These are phyloP conservation scores for Macrotrachela quadricornifera DNA, from an alignment of 1,140 invertebrate species.

Conservation along the genomic window DNA sequence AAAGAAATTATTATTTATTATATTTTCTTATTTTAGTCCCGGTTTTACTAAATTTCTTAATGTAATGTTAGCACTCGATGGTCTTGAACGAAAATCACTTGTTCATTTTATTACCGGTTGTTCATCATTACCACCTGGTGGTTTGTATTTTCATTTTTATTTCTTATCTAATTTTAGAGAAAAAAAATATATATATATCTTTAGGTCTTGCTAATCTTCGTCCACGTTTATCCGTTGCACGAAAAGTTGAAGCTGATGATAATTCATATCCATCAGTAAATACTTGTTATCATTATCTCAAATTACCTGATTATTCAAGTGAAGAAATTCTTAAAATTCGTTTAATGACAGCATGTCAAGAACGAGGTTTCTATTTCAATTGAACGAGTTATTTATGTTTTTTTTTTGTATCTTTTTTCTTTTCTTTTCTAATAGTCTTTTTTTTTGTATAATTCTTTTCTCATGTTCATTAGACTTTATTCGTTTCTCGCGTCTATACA, in stretches of 20 bases:
- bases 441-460: too few relatives aligned
- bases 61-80: conserved; percentile 64
- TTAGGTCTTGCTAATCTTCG: conserved; percentile 64
- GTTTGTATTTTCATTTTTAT: conserved; percentile 33
- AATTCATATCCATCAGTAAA: conserved; percentile 95
- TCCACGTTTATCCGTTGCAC: conserved; percentile 67
- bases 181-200: too few relatives aligned
- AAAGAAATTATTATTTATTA: not conserved
- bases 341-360: conserved; percentile 76
- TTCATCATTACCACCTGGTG: conserved; percentile 81
- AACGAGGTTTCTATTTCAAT: conserved; percentile 97
- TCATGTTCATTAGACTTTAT: too few relatives aligned
- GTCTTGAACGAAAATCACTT: conserved; percentile 79
- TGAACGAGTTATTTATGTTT: conserved; percentile 22
- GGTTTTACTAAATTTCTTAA: conserved; percentile 88
- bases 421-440: too few relatives aligned
- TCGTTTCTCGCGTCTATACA: too few relatives aligned
- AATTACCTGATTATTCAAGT: conserved; percentile 89
- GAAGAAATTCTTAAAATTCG: conserved; percentile 79
- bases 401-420: too few relatives aligned
- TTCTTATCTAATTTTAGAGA: too few relatives aligned
- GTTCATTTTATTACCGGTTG: conserved; percentile 96
- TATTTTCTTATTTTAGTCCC: conserved; percentile 41
- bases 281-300: conserved; percentile 96
- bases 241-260: conserved; percentile 62